Evolutionary conservation across 92 coral and sea anemone species (phyloP).

Genomic region (Porites evermanni): DNA sequence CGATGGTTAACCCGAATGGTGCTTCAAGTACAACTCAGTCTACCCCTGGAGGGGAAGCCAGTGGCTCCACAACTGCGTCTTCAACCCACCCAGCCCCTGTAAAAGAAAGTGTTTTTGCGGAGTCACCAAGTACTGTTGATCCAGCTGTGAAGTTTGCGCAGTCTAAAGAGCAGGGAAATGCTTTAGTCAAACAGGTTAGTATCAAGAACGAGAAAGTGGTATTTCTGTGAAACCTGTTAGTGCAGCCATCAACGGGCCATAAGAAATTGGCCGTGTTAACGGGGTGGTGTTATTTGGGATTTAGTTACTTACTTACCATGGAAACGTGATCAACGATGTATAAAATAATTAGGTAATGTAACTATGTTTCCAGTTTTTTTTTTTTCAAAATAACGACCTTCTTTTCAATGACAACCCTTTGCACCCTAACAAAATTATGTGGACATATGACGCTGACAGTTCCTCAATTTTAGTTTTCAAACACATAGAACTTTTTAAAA

Average conservation of each 20-base stretch:
- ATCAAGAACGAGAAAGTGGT: background rate
- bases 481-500: no score
- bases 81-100: constrained; percentile 1
- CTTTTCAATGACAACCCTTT: no score
- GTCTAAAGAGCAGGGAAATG: constrained; percentile 86
- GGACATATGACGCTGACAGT: no score
- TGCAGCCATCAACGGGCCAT: background rate
- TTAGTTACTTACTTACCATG: no score
- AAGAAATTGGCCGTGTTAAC: no score
- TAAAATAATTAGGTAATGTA: no score
- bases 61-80: background rate
- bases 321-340: no score
- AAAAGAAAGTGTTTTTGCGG: background rate
- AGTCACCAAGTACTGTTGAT: constrained; percentile 16
- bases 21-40: background rate
- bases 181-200: constrained; percentile 87
- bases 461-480: no score
- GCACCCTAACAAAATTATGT: no score
- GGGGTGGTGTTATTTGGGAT: no score
- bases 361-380: no score
- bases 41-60: constrained; percentile 1
- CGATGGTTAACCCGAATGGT: background rate
- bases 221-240: background rate
- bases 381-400: no score
- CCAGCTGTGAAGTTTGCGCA: constrained; percentile 70